phyloP scores from a whole-genome alignment of 1,140 invertebrate species.

The Listronotus bonariensis region DNA sequence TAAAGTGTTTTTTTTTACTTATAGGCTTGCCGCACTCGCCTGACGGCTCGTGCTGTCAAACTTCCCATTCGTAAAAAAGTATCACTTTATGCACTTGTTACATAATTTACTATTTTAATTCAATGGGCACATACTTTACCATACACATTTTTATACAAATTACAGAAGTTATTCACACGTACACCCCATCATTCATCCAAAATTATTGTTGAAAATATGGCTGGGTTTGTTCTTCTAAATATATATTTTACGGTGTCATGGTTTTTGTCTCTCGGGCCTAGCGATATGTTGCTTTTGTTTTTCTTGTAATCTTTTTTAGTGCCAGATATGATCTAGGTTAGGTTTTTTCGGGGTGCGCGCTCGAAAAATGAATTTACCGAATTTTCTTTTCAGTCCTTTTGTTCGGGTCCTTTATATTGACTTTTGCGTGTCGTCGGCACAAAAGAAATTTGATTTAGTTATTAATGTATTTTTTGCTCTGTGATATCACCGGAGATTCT shows the following conservation, averaged over 20 bases:
- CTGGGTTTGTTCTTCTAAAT: conserved; percentile 25
- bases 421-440: conserved; percentile 24
- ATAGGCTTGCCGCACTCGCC: too few species aligned
- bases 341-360: conserved; percentile 21
- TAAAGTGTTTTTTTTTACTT: too few species aligned
- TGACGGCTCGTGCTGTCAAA: too few species aligned
- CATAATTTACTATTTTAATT: background rate
- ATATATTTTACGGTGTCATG: conserved; percentile 34
- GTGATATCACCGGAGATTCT: too few species aligned
- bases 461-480: background rate
- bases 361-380: conserved; percentile 31
- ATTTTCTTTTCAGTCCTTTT: conserved; percentile 28
- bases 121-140: conserved; percentile 3
- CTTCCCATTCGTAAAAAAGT: too few species aligned
- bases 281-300: conserved; percentile 36
- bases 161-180: conserved; percentile 24
- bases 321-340: conserved; percentile 29
- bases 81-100: too few species aligned
- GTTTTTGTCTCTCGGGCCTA: conserved; percentile 29
- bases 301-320: conserved; percentile 37
- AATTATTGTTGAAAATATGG: conserved; percentile 24
- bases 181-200: conserved; percentile 26
- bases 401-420: conserved; percentile 25
- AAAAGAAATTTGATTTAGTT: conserved; percentile 25
- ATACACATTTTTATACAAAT: conserved; percentile 3